Base-by-base conservation (phyloP, 2,888 invertebrate species). In the Leucophenga maculata region DNA sequence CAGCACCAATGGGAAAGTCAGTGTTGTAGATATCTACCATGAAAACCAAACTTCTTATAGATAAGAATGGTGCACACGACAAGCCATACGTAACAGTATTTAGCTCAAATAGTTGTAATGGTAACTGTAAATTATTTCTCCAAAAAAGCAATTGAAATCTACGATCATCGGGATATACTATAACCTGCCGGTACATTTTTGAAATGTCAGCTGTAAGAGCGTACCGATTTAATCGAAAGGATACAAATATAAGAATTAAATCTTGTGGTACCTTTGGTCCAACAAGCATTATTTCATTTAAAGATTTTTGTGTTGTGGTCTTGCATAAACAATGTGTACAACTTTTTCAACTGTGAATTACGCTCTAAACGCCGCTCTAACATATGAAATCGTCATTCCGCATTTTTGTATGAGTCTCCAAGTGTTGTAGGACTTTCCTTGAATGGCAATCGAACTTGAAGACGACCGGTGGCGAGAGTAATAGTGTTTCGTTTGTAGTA, bases 71-170 rank as follows among this genome's bases (percentile, higher is more conserved):
- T 1, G 70, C 67, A 20, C 60, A 48, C 3, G 69, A 66, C 13
- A 67, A 70, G 8, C 62, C 70, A 46, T 72, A 72, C 6, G 70
- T 48, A 11, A 74, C 70, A 1, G 72, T 72, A n/a, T 69, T 72
- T 6, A 72, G 22, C 48, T 67, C 13, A 26, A 44, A 72, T 16
- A 48, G 50, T 48, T 72, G 44, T 16, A 72, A 54, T 1, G 66
- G 44, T 48, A 68, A 44, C 6, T 70, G 52, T 13, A 39, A 18
- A 32, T 2, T 18, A 9, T 72, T 64, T 46, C 62, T 39, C 70
- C 72, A 71, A 8, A 70, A 16, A 18, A 64, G 65, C 32, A 57
- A 65, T 59, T 66, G 44, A 26, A 60, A 48, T 18, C 67, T 32
- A 13, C 22, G 22, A 31, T 65, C 67, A 1, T 14, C 26, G 8